Evolutionary conservation across 2,113 vertebrate species (phyloP).

Genomic region (Mesembrinibis cayennensis): DNA sequence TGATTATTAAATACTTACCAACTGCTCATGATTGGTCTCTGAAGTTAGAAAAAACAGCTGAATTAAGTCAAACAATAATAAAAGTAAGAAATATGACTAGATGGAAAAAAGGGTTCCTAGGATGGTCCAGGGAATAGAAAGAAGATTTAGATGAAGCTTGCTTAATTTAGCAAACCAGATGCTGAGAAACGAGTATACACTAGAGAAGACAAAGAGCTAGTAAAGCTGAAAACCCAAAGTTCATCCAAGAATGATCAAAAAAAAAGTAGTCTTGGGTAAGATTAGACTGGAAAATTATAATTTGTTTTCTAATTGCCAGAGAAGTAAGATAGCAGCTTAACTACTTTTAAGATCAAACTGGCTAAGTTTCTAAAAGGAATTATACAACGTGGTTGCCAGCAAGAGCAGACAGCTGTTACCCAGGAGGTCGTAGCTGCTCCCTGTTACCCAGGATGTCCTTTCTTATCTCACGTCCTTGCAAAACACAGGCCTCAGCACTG

Average conservation of each 20-base stretch:
- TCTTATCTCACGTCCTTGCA: neutral
- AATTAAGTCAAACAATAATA: neutral
- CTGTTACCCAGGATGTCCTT: neutral
- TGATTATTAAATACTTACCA: neutral
- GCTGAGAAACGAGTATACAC: neutral
- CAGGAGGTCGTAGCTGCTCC: neutral
- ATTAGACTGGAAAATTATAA: conserved; percentile 14
- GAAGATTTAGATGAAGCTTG: neutral
- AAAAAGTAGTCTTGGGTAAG: neutral
- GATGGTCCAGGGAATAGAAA: neutral
- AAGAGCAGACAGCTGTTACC: neutral
- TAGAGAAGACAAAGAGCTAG: neutral
- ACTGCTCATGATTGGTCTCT: neutral
- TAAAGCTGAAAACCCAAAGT: neutral
- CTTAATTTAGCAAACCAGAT: conserved; percentile 7
- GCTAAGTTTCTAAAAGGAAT: neutral
- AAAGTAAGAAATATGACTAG: neutral
- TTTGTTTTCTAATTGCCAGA: neutral
- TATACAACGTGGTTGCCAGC: neutral
- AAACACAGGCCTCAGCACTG: neutral
- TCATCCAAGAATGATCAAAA: neutral
- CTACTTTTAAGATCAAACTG: neutral
- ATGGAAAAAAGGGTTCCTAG: neutral
- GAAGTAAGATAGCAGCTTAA: neutral
- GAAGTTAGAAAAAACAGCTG: neutral